Percentiles rank a stretch among this genome's conserved stretches.
Evolutionary conservation across 2,888 invertebrate species (phyloP).

Genomic region (Pseudococcus jackbeardsleyi): DNA sequence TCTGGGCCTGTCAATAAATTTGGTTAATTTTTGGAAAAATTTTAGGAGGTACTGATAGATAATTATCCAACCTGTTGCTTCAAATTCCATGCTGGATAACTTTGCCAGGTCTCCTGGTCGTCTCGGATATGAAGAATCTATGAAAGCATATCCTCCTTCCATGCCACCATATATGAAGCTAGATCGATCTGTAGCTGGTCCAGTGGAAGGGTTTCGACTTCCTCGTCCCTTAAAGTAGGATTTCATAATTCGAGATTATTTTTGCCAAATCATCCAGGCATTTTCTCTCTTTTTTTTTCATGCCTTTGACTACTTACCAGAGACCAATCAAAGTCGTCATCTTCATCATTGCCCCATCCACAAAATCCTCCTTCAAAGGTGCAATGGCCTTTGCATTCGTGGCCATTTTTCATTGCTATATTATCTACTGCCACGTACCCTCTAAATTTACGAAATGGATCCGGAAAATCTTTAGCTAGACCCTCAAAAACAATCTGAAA

Average conservation of each 20-base stretch:
- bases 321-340: slow-evolving; percentile 75
- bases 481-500: slow-evolving; percentile 74
- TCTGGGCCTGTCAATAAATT: slow-evolving; percentile 69
- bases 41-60: no score
- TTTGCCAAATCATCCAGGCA: not conserved
- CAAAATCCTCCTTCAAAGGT: slow-evolving; percentile 75
- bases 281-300: not conserved
- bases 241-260: not conserved
- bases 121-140: slow-evolving; percentile 74
- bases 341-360: slow-evolving; percentile 74
- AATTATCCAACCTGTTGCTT: slow-evolving; percentile 70
- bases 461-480: slow-evolving; percentile 73
- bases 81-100: slow-evolving; percentile 73
- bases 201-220: slow-evolving; percentile 74
- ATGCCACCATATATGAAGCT: slow-evolving; percentile 72
- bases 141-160: slow-evolving; percentile 74
- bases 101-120: slow-evolving; percentile 74
- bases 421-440: slow-evolving; percentile 75
- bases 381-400: slow-evolving; percentile 73
- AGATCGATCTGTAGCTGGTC: slow-evolving; percentile 74
- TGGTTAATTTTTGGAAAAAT: not conserved
- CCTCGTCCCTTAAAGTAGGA: slow-evolving; percentile 72
- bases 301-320: slow-evolving; percentile 70
- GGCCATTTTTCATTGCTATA: slow-evolving; percentile 72
- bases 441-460: slow-evolving; percentile 73